phyloP scores from a whole-genome alignment of 2,113 vertebrate genomes.

The Rhinolophus ferrumequinum region DNA sequence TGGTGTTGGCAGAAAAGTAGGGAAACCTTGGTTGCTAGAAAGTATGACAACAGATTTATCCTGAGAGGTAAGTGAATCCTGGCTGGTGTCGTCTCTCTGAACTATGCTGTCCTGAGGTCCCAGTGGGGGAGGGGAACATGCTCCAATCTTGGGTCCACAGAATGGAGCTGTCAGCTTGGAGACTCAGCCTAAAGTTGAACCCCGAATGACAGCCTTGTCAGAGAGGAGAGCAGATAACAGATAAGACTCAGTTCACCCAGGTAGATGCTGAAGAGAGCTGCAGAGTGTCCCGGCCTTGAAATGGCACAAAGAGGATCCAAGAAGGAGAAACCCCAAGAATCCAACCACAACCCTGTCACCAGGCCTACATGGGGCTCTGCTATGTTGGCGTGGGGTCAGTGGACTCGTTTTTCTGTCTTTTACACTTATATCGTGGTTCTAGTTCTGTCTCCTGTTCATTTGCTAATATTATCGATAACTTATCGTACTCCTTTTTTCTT shows the following conservation, averaged over 20 bases:
- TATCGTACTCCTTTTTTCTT: neutral
- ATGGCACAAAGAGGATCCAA: accelerated
- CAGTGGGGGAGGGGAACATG: no score
- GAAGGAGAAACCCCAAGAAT: no score
- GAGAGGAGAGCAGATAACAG: accelerated
- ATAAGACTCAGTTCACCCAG: accelerated
- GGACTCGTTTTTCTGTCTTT: no score
- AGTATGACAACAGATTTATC: accelerated
- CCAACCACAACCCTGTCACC: no score
- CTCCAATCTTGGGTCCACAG: no score
- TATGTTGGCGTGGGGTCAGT: no score
- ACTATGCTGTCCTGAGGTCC: neutral
- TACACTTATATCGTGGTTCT: accelerated
- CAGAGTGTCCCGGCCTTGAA: accelerated
- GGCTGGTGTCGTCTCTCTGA: accelerated
- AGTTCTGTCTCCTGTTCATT: neutral
- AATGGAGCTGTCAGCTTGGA: neutral
- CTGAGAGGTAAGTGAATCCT: neutral
- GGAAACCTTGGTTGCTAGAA: neutral
- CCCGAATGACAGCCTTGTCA: accelerated
- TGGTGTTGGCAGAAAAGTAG: neutral
- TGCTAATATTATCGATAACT: neutral
- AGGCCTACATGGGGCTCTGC: no score
- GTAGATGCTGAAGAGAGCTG: no score
- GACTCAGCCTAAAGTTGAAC: neutral